Conservation (phyloP, 2,797 vertebrate species). For the Gephyroberyx darwinii region DNA sequence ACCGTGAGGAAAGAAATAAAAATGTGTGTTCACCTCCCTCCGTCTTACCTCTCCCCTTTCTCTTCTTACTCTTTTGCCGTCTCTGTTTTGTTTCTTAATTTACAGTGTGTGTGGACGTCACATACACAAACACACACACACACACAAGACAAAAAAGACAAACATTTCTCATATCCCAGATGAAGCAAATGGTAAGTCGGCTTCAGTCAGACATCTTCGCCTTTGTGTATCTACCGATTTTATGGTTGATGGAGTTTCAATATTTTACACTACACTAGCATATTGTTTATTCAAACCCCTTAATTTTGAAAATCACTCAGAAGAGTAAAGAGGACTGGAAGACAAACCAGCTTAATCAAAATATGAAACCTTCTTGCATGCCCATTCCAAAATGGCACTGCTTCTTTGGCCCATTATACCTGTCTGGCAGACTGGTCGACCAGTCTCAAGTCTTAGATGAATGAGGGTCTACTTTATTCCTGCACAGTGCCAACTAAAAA, state of each 20-base stretch:
- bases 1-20: slow-evolving; percentile 8
- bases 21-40: background rate
- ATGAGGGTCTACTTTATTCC: background rate
- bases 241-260: background rate
- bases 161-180: too few relatives aligned
- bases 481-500: slow-evolving; percentile 28
- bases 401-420: slow-evolving; percentile 6
- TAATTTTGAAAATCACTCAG: too few relatives aligned
- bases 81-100: background rate
- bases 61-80: background rate
- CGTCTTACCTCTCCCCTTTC: background rate
- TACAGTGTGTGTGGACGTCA: background rate
- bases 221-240: background rate
- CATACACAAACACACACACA: background rate
- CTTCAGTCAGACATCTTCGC: background rate
- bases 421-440: background rate
- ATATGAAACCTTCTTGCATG: too few relatives aligned
- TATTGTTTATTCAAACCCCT: too few relatives aligned
- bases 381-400: background rate
- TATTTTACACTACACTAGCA: too few relatives aligned
- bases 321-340: too few relatives aligned
- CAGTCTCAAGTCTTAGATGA: slow-evolving; percentile 1
- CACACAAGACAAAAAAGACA: too few relatives aligned
- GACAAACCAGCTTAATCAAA: too few relatives aligned
- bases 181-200: background rate